Evolutionary conservation across 2,797 vertebrate species (phyloP).

Genomic region (Cetoscarus ocellatus): DNA sequence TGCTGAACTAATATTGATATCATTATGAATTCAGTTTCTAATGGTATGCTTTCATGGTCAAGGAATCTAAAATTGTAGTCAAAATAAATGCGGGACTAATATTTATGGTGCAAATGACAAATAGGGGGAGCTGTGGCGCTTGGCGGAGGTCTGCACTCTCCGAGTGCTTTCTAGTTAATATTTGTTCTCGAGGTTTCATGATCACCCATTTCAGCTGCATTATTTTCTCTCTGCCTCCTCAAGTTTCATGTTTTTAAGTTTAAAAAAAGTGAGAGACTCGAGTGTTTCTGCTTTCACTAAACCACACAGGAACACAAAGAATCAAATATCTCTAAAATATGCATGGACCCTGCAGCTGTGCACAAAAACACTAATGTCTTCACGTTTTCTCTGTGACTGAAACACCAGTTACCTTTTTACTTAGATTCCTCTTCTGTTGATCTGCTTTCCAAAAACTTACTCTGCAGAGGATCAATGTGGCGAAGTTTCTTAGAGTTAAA

Average conservation of each 20-base stretch:
- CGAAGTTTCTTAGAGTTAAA: no score
- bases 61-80: no score
- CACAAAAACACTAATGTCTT: slow-evolving; percentile 35
- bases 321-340: slow-evolving; percentile 58
- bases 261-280: slow-evolving; percentile 11
- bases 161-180: no score
- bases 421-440: background rate
- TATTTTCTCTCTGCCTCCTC: background rate
- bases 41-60: no score
- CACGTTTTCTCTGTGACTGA: slow-evolving; percentile 21
- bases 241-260: slow-evolving; percentile 2
- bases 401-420: background rate
- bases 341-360: slow-evolving; percentile 52
- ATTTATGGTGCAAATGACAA: no score
- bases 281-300: slow-evolving; percentile 35
- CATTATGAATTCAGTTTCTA: no score
- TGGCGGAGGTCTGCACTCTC: no score
- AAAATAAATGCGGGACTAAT: no score
- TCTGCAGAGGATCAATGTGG: no score
- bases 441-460: no score
- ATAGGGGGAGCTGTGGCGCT: no score
- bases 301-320: slow-evolving; percentile 50
- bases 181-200: background rate
- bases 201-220: slow-evolving; percentile 24
- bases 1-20: no score